Evolutionary conservation across 2,888 invertebrate species (phyloP).

Genomic region (Lasioglossum malachurum): DNA sequence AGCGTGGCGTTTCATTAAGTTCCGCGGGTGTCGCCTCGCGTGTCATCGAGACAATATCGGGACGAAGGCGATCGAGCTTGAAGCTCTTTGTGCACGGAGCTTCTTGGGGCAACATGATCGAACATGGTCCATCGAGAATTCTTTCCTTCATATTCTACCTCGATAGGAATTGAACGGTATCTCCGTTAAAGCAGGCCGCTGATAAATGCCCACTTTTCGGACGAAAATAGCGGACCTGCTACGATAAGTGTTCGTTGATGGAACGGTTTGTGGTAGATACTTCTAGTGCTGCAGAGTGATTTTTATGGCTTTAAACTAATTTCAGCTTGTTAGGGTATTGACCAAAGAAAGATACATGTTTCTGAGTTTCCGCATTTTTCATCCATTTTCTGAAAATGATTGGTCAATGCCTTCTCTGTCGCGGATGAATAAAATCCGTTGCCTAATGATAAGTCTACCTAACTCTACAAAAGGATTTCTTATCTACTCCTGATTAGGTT

Average conservation of each 20-base stretch:
- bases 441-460: not conserved
- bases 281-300: not conserved
- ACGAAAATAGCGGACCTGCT: not conserved
- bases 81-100: not conserved
- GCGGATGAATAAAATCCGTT: not conserved
- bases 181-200: not conserved
- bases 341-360: not conserved
- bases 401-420: not conserved
- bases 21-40: constrained; percentile 20
- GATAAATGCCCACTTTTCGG: not conserved
- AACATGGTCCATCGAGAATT: not conserved
- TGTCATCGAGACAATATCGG: constrained; percentile 21
- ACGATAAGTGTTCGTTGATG: not conserved
- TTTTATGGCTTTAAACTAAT: not conserved
- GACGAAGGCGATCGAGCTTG: constrained; percentile 7
- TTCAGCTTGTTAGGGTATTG: not conserved
- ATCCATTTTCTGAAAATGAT: too few species aligned
- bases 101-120: constrained; percentile 5
- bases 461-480: not conserved
- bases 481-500: not conserved
- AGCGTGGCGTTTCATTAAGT: constrained; percentile 48
- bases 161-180: not conserved
- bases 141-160: not conserved
- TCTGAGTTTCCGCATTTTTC: not conserved
- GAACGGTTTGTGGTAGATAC: not conserved